Base-by-base conservation (phyloP, 2,888 invertebrate genomes). In the Perdita meconis region DNA sequence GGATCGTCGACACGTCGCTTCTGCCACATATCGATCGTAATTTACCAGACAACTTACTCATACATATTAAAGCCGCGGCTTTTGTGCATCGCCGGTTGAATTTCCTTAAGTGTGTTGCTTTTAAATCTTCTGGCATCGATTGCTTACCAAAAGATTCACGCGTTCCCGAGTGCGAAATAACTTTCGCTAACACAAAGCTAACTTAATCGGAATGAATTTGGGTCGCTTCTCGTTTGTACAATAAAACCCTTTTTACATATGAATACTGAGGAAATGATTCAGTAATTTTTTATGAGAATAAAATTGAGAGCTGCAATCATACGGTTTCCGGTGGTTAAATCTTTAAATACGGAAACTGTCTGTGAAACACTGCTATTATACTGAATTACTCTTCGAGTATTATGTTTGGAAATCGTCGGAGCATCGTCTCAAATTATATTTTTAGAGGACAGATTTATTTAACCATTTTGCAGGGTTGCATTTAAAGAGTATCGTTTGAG, bases 321-420 rank as follows among this genome's bases (percentile, higher is more conserved):
- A 56, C 60, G 50, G 87, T 85, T 74, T 82, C 80, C 84, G 78
- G 76, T 55, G 57, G 67, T 80, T 80, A 68, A 85, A 87, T 87
- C 69, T 75, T 79, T 77, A 53, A 87, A 61, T 30, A 36, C 68
- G 78, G 83, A 82, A 88, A 84, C 81, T 70, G 74, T 73, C 59
- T 30, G 69, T 70, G 55, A 82, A 85, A 72, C 65, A 51, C 55
- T 79, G 78, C 60, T 55, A 63, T 79, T 85, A 85, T 82, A 82
- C 86, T 73, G 74, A 78, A 67, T 40, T 38, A 10, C n/a, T 57
- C 34, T 53, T 50, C 24, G 6, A 19, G 44, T 50, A 42, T 44
- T 64, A 57, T 34, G 10, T 8, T 61, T 36, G 22, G 24, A 16
- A 73, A 42, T 53, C 22, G 10, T 16, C 47, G 44, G 6, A 19